Conservation (phyloP, 2,797 vertebrate genomes). For the Crax fasciolata region DNA sequence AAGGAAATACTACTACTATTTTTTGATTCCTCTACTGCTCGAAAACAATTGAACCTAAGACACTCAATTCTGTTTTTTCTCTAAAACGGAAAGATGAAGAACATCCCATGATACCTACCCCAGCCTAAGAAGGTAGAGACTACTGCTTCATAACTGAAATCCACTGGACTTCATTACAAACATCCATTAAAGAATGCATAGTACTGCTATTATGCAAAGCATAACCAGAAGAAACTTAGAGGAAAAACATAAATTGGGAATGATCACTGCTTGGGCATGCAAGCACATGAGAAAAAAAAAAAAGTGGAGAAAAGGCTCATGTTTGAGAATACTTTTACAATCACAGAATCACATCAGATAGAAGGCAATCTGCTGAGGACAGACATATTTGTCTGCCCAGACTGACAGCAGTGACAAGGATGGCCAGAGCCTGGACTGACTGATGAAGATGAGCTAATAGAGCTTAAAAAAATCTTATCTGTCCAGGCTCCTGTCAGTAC, state of each 20-base stretch:
- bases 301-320: not conserved
- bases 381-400: not conserved
- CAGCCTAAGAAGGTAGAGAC: not conserved
- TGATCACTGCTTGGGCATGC: not conserved
- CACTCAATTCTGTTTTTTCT: not conserved
- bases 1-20: not conserved
- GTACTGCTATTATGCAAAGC: not conserved
- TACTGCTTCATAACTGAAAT: not conserved
- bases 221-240: not conserved
- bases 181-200: not conserved
- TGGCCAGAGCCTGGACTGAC: not conserved
- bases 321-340: not conserved
- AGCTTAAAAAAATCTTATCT: not conserved
- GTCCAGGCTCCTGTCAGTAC: not conserved
- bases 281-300: not conserved
- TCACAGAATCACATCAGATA: not conserved
- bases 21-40: not conserved
- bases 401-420: not conserved
- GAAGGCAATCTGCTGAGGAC: not conserved
- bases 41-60: not conserved
- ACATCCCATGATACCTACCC: not conserved
- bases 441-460: not conserved
- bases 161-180: not conserved
- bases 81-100: not conserved
- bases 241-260: not conserved